Evolutionary conservation across 2,888 invertebrate genomes (phyloP).

Genomic region (Acleris holmiana): DNA sequence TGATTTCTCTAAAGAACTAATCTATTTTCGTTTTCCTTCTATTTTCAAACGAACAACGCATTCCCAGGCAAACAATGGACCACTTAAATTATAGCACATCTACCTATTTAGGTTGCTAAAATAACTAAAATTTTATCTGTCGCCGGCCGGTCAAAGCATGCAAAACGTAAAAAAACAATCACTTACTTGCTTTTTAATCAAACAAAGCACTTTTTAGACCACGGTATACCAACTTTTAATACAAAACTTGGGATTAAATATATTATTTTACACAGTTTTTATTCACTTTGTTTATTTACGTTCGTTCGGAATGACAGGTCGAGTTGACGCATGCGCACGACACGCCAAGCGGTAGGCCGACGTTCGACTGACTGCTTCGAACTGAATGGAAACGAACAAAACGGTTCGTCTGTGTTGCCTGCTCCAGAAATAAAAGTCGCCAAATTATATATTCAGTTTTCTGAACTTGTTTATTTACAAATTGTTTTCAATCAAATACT

Average conservation of each 20-base stretch:
- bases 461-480: background rate
- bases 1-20: background rate
- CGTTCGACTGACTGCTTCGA: constrained; percentile 52
- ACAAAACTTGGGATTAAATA: constrained; percentile 41
- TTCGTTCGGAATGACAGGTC: constrained; percentile 69
- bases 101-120: constrained; percentile 48
- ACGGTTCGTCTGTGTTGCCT: constrained; percentile 39
- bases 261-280: constrained; percentile 60
- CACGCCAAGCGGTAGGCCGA: constrained; percentile 52
- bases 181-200: constrained; percentile 75
- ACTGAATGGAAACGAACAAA: constrained; percentile 44
- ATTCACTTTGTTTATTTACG: constrained; percentile 77
- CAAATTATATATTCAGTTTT: background rate
- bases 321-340: constrained; percentile 69
- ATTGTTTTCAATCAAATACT: background rate
- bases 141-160: constrained; percentile 56
- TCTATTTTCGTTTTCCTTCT: background rate
- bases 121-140: constrained; percentile 65
- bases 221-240: constrained; percentile 41
- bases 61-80: constrained; percentile 28
- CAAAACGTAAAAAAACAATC: constrained; percentile 63
- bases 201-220: constrained; percentile 55
- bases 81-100: constrained; percentile 41
- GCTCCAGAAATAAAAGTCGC: constrained; percentile 15
- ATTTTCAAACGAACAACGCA: background rate